Evolutionary conservation across 2,888 invertebrate genomes (phyloP).

Genomic region (Spatulosminthurus flaviceps): DNA sequence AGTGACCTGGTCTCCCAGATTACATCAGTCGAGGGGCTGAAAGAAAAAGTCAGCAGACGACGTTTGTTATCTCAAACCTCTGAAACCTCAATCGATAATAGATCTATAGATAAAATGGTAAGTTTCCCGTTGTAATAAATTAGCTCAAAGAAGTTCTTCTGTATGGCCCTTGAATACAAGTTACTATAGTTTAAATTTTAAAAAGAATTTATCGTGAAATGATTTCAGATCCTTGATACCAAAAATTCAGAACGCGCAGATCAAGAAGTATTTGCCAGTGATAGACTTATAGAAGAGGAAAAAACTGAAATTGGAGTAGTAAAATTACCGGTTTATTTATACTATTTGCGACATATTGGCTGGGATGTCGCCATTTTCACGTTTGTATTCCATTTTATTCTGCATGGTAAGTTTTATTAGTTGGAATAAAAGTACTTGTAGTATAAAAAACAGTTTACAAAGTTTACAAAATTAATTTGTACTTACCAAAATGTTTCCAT

Average conservation of each 20-base stretch:
- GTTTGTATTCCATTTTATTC: slow-evolving; percentile 80
- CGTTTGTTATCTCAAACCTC: too few relatives aligned
- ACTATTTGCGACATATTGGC: slow-evolving; percentile 88
- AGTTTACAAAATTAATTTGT: not conserved
- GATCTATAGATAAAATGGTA: too few relatives aligned
- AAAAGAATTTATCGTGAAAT: too few relatives aligned
- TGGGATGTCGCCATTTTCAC: slow-evolving; percentile 77
- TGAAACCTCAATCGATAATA: too few relatives aligned
- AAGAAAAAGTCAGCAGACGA: not conserved
- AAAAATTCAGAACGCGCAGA: too few relatives aligned
- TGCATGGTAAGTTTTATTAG: slow-evolving; percentile 74
- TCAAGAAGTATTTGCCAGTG: not conserved
- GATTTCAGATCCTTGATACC: too few relatives aligned
- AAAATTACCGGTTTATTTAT: slow-evolving; percentile 85
- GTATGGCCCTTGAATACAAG: too few relatives aligned
- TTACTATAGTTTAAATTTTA: too few relatives aligned
- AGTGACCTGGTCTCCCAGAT: slow-evolving; percentile 39
- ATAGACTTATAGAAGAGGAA: slow-evolving; percentile 87
- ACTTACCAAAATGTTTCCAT: not conserved
- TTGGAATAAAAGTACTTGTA: too few relatives aligned
- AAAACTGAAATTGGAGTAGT: slow-evolving; percentile 91
- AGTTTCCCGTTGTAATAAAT: too few relatives aligned
- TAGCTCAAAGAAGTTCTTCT: too few relatives aligned
- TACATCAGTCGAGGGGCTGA: slow-evolving; percentile 4
- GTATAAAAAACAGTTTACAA: not conserved